Percentiles rank a stretch among this genome's conserved stretches.
Evolutionary conservation across 2,888 invertebrate species (phyloP).

Genomic region (Physocephala rufipes): DNA sequence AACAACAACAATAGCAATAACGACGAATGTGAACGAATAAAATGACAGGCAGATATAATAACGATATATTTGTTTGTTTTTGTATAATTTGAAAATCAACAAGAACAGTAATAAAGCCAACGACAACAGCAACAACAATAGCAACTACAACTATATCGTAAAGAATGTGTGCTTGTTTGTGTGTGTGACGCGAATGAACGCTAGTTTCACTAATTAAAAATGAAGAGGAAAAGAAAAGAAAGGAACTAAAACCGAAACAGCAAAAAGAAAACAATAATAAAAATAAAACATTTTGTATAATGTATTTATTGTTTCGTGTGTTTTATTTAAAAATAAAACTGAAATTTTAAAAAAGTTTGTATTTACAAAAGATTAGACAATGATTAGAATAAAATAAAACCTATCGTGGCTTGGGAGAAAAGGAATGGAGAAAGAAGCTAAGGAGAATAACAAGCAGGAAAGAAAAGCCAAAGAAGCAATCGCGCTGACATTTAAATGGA

Average conservation of each 20-base stretch:
- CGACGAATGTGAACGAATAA: constrained; percentile 21
- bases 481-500: background rate
- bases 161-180: background rate
- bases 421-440: background rate
- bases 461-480: background rate
- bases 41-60: constrained; percentile 19
- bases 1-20: constrained; percentile 26
- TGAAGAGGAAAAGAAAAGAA: constrained; percentile 10
- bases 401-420: background rate
- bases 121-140: constrained; percentile 27
- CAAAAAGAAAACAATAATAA: no score
- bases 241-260: no score
- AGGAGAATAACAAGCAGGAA: background rate
- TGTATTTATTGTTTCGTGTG: background rate
- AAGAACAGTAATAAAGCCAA: constrained; percentile 26
- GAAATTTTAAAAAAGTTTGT: background rate
- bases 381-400: background rate
- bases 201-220: constrained; percentile 33
- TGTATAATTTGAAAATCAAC: constrained; percentile 4
- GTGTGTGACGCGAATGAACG: constrained; percentile 5
- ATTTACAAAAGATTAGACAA: background rate
- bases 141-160: constrained; percentile 25
- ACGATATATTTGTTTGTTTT: no score
- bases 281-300: background rate
- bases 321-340: no score